phyloP scores from a whole-genome alignment of 2,888 invertebrate species.

The Leptinotarsa tumamoca region DNA sequence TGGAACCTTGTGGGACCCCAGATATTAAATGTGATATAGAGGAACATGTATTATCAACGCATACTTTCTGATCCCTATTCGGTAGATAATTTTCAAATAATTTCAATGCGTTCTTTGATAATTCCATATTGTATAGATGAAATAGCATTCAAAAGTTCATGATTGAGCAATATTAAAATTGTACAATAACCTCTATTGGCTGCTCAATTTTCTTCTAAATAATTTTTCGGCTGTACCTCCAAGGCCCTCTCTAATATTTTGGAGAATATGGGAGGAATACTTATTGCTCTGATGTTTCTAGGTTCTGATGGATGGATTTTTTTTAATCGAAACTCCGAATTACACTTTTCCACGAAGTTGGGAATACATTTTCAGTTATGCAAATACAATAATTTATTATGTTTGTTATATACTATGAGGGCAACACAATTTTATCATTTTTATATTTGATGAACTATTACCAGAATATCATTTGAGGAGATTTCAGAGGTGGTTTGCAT shows the following conservation, averaged over 20 bases:
- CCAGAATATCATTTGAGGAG: background rate
- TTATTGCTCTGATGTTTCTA: background rate
- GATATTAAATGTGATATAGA: background rate
- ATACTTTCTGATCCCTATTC: background rate
- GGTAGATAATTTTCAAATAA: background rate
- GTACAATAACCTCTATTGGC: background rate
- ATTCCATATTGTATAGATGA: background rate
- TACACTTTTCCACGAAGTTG: background rate
- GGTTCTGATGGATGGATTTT: background rate
- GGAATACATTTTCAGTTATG: background rate
- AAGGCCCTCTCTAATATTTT: background rate
- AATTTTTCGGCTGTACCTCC: background rate
- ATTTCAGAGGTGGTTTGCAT: background rate
- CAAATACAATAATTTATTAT: too few relatives aligned
- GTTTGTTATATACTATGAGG: background rate
- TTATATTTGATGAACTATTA: background rate
- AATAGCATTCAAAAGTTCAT: background rate
- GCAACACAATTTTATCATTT: background rate
- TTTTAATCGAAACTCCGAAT: background rate
- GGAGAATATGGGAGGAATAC: background rate
- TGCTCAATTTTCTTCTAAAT: background rate
- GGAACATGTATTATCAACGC: background rate
- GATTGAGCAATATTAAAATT: background rate
- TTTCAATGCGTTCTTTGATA: background rate
- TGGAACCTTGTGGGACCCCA: background rate